Evolutionary conservation across 2,888 invertebrate genomes (phyloP).

Genomic region (Pyrrhia umbra): DNA sequence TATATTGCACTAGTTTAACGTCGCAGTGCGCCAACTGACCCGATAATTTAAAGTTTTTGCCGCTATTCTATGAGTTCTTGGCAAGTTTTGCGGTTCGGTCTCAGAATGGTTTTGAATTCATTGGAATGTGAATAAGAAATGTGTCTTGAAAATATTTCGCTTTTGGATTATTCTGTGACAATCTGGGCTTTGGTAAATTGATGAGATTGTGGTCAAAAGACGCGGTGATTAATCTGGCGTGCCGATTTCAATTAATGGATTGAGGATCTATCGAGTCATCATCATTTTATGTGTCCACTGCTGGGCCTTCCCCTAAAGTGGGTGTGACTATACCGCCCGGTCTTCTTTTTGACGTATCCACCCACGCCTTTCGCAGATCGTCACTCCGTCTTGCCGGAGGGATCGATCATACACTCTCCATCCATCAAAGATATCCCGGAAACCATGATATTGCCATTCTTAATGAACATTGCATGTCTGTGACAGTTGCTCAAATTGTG

Average conservation of each 20-base stretch:
- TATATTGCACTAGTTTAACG: conserved; percentile 29
- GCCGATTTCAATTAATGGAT: not conserved
- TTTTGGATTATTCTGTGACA: not conserved
- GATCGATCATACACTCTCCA: too few species aligned
- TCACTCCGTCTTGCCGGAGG: too few species aligned
- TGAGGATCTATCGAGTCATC: not conserved
- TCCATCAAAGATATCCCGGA: too few species aligned
- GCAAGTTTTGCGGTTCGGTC: not conserved
- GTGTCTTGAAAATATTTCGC: not conserved
- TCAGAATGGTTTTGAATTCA: not conserved
- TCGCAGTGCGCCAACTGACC: conserved; percentile 48
- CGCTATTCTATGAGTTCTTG: conserved; percentile 3
- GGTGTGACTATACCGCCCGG: too few species aligned
- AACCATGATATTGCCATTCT: too few species aligned
- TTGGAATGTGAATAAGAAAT: not conserved
- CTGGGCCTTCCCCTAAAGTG: too few species aligned
- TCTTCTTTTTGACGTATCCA: too few species aligned
- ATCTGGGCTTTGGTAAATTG: not conserved
- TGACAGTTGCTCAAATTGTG: too few species aligned
- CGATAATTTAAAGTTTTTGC: conserved; percentile 22
- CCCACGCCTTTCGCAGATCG: too few species aligned
- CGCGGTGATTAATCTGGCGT: not conserved
- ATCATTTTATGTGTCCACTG: too few species aligned
- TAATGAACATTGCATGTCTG: too few species aligned
- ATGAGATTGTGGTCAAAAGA: not conserved